Evolutionary conservation across 2,113 vertebrate species (phyloP), one percentile per base, ranked within the genome.

Genomic region (Trochalopteron elliotii): DNA sequence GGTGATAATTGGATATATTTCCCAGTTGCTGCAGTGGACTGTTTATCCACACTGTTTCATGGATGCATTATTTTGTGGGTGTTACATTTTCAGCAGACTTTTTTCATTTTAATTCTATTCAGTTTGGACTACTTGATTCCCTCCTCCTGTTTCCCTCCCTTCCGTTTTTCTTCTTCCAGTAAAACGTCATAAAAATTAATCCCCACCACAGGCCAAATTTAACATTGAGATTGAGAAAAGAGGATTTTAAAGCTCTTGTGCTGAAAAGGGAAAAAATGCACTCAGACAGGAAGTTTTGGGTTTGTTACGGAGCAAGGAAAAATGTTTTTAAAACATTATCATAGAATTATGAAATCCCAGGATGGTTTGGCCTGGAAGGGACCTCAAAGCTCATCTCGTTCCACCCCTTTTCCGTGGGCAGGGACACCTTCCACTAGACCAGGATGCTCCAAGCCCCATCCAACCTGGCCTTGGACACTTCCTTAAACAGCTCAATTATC

Each of bases 161-260:
- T 93, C 85, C 1, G 11, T 52, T 83, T 63, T 68, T n/a, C 37
- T 57, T 65, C 67, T 88, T 90, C 88, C 92, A 95, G 40, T 89
- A 77, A 94, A 67, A 89, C 2, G 27, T 93, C 86, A 86, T 83
- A 75, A 92, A 82, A 92, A 89, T 75, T 86, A 88, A 89, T 96
- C 68, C 7, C 60, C 28, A 57, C 83, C 31, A 11, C 88, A 71
- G 68, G 89, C 83, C 71, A 67, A 9, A 67, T 86, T 90, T 74
- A 90, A 52, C 79, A 83, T 95, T 87, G 76, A 90, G 90, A 35
- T 56, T 83, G 89, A 95, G 83, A 76, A 68, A 88, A 94, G 7
- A 49, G 37, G 75, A 61, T 69, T 93, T 87, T 18, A 60, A 94
- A 94, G 27, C 44, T 45, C 85, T 40, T 42, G 21, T 59, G 59